Conservation (phyloP, 1,140 invertebrate species). For the Papilio machaon region DNA sequence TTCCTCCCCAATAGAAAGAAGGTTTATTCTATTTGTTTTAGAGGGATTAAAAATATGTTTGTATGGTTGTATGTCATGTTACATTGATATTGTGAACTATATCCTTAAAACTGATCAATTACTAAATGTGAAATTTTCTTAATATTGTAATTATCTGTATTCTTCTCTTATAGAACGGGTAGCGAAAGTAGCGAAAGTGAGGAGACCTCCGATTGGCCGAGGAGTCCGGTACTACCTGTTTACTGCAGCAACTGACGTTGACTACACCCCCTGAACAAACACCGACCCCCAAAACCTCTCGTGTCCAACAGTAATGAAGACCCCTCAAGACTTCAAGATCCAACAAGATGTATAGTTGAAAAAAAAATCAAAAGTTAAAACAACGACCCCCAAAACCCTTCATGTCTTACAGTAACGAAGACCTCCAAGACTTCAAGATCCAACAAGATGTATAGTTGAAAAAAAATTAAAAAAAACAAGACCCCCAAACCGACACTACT, state of each 20-base stretch:
- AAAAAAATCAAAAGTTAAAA: neutral
- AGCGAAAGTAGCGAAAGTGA: slow-evolving; percentile 83
- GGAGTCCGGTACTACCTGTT: slow-evolving; percentile 83
- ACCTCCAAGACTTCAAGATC: neutral
- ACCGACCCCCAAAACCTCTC: neutral
- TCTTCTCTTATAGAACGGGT: slow-evolving; percentile 77
- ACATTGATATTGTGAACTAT: too few relatives aligned
- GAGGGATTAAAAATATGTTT: too few relatives aligned
- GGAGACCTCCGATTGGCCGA: slow-evolving; percentile 83
- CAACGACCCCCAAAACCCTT: too few relatives aligned
- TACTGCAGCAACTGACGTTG: slow-evolving; percentile 67
- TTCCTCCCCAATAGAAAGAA: too few relatives aligned
- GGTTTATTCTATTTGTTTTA: too few relatives aligned
- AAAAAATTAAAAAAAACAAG: too few relatives aligned
- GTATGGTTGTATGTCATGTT: too few relatives aligned
- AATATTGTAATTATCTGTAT: too few relatives aligned
- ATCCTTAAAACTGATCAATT: too few relatives aligned
- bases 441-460: neutral
- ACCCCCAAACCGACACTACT: too few relatives aligned
- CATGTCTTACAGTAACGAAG: neutral
- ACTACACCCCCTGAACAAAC: neutral
- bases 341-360: neutral
- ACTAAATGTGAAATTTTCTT: too few relatives aligned
- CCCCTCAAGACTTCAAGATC: neutral
- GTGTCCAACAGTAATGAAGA: neutral